Evolutionary conservation across 2,888 invertebrate species (phyloP).

Genomic region (Oeneis ivallda): DNA sequence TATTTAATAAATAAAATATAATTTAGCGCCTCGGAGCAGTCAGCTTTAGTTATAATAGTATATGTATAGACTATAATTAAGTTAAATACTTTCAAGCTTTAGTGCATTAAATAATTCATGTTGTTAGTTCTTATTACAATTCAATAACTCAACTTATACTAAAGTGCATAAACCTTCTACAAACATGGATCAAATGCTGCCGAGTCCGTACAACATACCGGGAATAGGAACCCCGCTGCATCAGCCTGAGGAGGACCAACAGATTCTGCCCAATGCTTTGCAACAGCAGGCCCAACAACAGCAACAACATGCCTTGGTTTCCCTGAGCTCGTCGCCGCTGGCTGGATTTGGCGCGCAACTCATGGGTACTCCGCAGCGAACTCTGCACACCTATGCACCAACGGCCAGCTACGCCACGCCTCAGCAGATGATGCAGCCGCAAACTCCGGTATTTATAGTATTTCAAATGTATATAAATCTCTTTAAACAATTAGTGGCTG

Average conservation of each 20-base stretch:
- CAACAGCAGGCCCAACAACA: conserved; percentile 83
- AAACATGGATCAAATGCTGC: conserved; percentile 93
- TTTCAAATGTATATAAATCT: background rate
- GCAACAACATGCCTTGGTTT: conserved; percentile 78
- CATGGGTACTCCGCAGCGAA: conserved; percentile 86
- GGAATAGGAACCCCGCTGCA: conserved; percentile 95
- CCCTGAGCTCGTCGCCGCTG: conserved; percentile 82
- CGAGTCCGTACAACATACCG: conserved; percentile 94
- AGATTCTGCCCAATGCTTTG: conserved; percentile 91
- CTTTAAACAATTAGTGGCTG: no score
- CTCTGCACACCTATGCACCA: conserved; percentile 89
- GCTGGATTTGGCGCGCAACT: conserved; percentile 84
- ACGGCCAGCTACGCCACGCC: conserved; percentile 89
- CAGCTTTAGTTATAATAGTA: background rate
- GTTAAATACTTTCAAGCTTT: background rate
- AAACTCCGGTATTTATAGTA: conserved; percentile 87
- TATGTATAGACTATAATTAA: no score
- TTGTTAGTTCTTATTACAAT: background rate
- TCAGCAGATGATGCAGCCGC: conserved; percentile 93
- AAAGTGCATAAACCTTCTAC: background rate
- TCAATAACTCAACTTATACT: no score
- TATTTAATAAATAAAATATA: no score
- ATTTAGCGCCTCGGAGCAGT: no score
- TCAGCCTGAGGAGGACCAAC: conserved; percentile 95
- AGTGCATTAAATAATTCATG: background rate